Conservation (phyloP, 2,797 vertebrate genomes). For the Lindbergichthys nudifrons region DNA sequence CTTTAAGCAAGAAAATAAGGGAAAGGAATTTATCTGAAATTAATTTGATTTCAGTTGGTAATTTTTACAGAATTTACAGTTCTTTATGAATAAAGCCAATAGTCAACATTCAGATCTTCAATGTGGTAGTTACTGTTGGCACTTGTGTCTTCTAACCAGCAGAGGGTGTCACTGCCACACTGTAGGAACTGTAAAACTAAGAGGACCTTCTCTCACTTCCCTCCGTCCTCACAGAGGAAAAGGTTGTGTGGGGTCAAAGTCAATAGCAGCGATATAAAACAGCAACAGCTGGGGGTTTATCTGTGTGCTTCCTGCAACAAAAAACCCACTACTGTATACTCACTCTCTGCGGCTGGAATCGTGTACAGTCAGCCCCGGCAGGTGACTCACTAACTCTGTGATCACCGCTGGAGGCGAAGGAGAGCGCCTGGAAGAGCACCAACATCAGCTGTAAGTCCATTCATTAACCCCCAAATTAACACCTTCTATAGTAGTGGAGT, state of each 20-base stretch:
- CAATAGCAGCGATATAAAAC: background rate
- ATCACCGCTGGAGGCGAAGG: slow-evolving; percentile 1
- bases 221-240: background rate
- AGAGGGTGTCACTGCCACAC: slow-evolving; percentile 56
- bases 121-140: background rate
- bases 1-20: too few species aligned
- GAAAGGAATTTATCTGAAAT: too few species aligned
- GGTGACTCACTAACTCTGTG: slow-evolving; percentile 20
- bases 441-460: slow-evolving; percentile 1
- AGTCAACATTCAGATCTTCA: too few species aligned
- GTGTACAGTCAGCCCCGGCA: slow-evolving; percentile 19
- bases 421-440: slow-evolving; percentile 49
- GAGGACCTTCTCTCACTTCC: background rate
- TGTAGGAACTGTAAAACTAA: background rate
- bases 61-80: too few species aligned
- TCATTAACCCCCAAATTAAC: background rate
- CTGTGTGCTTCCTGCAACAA: too few species aligned
- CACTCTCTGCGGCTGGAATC: slow-evolving; percentile 49
- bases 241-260: background rate
- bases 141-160: slow-evolving; percentile 42
- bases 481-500: background rate
- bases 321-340: slow-evolving; percentile 30
- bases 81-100: too few species aligned
- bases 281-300: background rate
- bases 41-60: too few species aligned